Conservation (phyloP, 1,140 invertebrate genomes). For the Helicoverpa zea region DNA sequence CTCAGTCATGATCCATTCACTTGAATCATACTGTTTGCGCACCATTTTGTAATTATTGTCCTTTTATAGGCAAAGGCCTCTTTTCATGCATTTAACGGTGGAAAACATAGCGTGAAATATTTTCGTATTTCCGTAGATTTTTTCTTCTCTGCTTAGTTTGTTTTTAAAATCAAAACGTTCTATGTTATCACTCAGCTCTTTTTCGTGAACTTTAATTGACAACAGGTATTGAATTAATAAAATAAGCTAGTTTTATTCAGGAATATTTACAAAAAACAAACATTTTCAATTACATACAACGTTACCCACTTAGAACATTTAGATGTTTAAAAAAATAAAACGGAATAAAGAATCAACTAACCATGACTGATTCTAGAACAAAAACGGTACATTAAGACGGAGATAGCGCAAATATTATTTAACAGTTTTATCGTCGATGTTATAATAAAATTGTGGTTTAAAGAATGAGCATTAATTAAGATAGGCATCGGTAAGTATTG, state of each 20-base stretch:
- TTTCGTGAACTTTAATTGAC: too few species aligned
- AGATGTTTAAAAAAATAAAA: neutral
- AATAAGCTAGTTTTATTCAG: too few species aligned
- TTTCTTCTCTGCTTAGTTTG: too few species aligned
- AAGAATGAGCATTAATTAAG: conserved; percentile 12
- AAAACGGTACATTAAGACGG: neutral
- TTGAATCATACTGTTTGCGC: neutral
- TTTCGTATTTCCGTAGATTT: too few species aligned
- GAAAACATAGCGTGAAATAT: too few species aligned
- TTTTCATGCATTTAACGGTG: neutral
- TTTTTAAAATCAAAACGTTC: too few species aligned
- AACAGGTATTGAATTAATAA: too few species aligned
- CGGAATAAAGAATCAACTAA: neutral
- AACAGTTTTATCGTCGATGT: neutral
- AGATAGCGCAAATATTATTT: neutral
- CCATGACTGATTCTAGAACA: neutral
- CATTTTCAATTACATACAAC: too few species aligned
- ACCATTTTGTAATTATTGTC: neutral
- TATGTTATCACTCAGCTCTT: too few species aligned
- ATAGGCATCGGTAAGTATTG: conserved; percentile 19
- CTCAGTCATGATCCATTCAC: neutral
- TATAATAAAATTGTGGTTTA: neutral
- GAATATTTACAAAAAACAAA: too few species aligned
- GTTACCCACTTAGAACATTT: too few species aligned
- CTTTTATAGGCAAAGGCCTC: neutral